Evolutionary conservation across 2,797 vertebrate genomes (phyloP).

Genomic region (Mus spretus): DNA sequence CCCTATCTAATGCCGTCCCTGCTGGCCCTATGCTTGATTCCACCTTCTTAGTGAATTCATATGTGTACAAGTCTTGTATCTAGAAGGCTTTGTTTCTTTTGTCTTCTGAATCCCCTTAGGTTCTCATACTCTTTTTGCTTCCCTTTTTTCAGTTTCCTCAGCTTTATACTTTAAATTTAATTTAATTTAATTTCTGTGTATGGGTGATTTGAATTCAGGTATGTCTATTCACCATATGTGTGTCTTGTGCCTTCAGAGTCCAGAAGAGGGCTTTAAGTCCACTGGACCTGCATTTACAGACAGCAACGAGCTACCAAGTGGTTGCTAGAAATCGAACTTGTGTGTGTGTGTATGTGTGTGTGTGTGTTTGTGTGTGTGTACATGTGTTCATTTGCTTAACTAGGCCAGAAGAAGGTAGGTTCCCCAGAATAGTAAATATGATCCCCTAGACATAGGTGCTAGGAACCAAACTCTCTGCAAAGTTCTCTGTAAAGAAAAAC

Average conservation of each 20-base stretch:
- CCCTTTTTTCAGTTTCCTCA: background rate
- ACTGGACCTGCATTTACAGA: background rate
- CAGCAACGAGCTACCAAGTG: too few species aligned
- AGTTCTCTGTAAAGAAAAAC: background rate
- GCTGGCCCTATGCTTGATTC: background rate
- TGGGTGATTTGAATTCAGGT: background rate
- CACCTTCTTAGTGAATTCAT: background rate
- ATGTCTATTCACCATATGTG: background rate
- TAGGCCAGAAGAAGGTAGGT: background rate
- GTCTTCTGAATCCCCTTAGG: background rate
- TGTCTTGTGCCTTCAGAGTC: background rate
- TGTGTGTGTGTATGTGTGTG: background rate
- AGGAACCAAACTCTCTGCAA: background rate
- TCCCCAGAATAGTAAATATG: too few species aligned
- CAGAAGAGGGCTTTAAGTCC: background rate
- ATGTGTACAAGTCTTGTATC: background rate
- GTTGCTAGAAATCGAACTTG: background rate
- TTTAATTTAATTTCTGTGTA: background rate
- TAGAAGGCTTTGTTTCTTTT: background rate
- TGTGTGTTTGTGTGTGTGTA: too few species aligned
- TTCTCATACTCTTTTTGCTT: background rate
- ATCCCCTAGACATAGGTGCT: background rate
- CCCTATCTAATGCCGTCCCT: too few species aligned
- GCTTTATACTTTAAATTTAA: background rate
- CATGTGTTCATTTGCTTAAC: too few species aligned